Evolutionary conservation across 1,140 invertebrate genomes (phyloP).

Genomic region (Calephelis nemesis): DNA sequence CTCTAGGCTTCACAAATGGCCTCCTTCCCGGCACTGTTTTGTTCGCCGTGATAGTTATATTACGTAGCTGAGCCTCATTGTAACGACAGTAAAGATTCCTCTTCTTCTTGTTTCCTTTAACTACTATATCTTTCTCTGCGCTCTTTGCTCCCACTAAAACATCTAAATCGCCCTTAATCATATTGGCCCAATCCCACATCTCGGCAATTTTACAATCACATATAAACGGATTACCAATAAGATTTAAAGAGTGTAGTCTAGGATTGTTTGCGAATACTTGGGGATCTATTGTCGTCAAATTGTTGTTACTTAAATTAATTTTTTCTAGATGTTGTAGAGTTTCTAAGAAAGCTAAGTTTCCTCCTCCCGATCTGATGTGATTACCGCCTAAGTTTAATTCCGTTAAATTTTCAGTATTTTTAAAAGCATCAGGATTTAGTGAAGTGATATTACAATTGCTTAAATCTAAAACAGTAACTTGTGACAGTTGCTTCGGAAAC

Average conservation of each 20-base stretch:
- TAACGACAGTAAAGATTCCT: constrained; percentile 84
- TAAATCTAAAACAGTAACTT: constrained; percentile 82
- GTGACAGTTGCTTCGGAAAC: constrained; percentile 83
- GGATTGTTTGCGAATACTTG: constrained; percentile 80
- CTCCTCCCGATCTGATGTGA: constrained; percentile 71
- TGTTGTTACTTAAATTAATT: constrained; percentile 83
- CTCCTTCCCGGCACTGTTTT: constrained; percentile 77
- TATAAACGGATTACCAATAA: constrained; percentile 85
- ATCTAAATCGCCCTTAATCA: constrained; percentile 82
- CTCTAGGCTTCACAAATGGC: constrained; percentile 79
- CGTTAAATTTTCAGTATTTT: constrained; percentile 82
- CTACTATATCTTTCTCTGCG: constrained; percentile 79
- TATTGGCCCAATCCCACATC: constrained; percentile 86
- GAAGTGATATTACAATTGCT: constrained; percentile 83
- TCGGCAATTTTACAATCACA: constrained; percentile 85
- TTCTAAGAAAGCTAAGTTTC: constrained; percentile 80
- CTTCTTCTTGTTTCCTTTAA: constrained; percentile 82
- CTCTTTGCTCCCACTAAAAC: constrained; percentile 84
- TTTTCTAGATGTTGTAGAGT: constrained; percentile 81
- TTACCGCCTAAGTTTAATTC: constrained; percentile 83
- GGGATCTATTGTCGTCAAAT: constrained; percentile 81
- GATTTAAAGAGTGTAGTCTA: constrained; percentile 80
- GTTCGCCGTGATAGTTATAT: constrained; percentile 73
- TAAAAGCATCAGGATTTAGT: constrained; percentile 82
- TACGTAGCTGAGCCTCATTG: constrained; percentile 79